phyloP scores from a whole-genome alignment of 2,797 vertebrate species.

The Silurus aristotelis region DNA sequence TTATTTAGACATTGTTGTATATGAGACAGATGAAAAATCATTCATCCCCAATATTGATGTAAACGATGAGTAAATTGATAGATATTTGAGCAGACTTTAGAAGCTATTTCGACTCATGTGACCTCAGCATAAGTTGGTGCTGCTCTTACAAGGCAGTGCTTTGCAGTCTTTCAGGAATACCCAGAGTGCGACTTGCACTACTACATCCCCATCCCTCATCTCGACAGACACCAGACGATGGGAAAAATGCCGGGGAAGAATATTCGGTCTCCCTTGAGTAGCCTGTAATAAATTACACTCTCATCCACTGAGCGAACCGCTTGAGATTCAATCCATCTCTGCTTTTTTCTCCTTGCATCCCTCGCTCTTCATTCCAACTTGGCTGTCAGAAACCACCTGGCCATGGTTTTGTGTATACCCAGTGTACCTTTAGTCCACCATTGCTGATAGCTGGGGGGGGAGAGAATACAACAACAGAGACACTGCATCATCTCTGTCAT shows the following conservation, averaged over 20 bases:
- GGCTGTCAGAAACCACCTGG: conserved; percentile 60
- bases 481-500: conserved; percentile 32
- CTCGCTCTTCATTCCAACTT: conserved; percentile 52
- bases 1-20: conserved; percentile 8
- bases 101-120: conserved; percentile 24
- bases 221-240: conserved; percentile 75
- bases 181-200: conserved; percentile 58
- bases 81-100: conserved; percentile 34
- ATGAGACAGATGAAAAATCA: conserved; percentile 30
- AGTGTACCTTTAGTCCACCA: conserved; percentile 39
- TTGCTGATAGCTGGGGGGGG: neutral
- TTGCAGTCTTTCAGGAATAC: conserved; percentile 50
- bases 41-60: conserved; percentile 21
- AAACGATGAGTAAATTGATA: conserved; percentile 27
- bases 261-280: conserved; percentile 79
- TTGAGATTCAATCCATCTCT: conserved; percentile 76
- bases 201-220: conserved; percentile 77
- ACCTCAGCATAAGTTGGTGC: conserved; percentile 33
- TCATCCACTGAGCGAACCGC: conserved; percentile 77
- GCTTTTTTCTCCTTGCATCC: conserved; percentile 54
- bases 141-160: conserved; percentile 33
- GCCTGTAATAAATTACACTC: conserved; percentile 84
- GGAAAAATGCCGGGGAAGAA: conserved; percentile 74
- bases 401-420: conserved; percentile 46
- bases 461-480: conserved; percentile 15